phyloP scores from a whole-genome alignment of 2,113 vertebrate species.

The Esox niger region DNA sequence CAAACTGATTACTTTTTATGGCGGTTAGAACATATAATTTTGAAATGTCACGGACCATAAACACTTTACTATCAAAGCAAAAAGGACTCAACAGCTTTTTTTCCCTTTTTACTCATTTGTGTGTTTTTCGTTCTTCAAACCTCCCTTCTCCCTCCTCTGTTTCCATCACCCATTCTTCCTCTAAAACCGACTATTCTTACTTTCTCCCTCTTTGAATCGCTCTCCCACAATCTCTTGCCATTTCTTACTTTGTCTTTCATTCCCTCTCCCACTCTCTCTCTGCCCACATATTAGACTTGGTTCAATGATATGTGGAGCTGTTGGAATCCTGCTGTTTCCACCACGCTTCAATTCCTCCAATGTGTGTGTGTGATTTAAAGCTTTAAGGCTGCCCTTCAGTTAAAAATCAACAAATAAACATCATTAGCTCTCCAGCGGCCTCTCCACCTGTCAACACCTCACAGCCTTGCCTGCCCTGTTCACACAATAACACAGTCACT shows the following conservation, averaged over 20 bases:
- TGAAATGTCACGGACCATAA: slow-evolving; percentile 27
- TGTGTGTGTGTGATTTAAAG: not conserved
- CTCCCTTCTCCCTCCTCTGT: not conserved
- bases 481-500: slow-evolving; percentile 4
- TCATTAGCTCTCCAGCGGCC: slow-evolving; percentile 11
- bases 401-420: slow-evolving; percentile 31
- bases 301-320: slow-evolving; percentile 1
- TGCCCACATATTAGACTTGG: not conserved
- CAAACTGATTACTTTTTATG: slow-evolving; percentile 40
- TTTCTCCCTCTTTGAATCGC: not conserved
- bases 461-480: not conserved
- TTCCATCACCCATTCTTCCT: not conserved
- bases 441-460: slow-evolving; percentile 12
- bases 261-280: not conserved
- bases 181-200: not conserved
- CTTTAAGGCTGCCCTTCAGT: not conserved
- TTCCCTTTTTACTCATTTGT: slow-evolving; percentile 29
- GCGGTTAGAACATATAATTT: slow-evolving; percentile 33
- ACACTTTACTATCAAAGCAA: slow-evolving; percentile 26
- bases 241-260: not conserved
- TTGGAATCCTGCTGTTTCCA: slow-evolving; percentile 5
- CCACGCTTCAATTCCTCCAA: not conserved
- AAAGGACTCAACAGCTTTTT: slow-evolving; percentile 25
- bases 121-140: not conserved
- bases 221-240: not conserved